A percentile compares a stretch with the other conserved stretches of the same genome.
Conservation (phyloP, 2,113 vertebrate genomes). For the Synodontis membranacea region DNA sequence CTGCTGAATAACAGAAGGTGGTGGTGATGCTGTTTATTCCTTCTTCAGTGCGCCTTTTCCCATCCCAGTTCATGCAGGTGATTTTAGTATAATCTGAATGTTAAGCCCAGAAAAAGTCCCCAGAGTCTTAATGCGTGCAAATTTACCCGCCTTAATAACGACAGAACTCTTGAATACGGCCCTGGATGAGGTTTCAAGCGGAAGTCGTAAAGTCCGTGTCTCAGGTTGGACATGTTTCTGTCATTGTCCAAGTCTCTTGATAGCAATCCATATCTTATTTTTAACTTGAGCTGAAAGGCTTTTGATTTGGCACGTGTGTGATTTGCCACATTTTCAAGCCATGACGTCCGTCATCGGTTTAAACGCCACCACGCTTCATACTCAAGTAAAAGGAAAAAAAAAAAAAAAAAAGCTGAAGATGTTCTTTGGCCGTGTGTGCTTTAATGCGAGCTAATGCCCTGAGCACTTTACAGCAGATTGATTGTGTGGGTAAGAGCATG, state of each 20-base stretch:
- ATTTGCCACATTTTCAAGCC: neutral
- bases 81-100: too few relatives aligned
- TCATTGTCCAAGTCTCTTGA: neutral
- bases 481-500: neutral
- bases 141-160: neutral
- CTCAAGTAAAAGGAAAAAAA: neutral
- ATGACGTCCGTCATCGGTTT: neutral
- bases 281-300: neutral
- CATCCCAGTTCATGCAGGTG: neutral
- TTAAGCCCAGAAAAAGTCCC: neutral
- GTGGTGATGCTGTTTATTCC: neutral
- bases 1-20: neutral
- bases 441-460: constrained; percentile 23
- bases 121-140: neutral
- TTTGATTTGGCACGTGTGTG: neutral
- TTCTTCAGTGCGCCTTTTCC: neutral
- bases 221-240: neutral
- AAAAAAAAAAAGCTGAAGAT: constrained; percentile 27
- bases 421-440: constrained; percentile 33
- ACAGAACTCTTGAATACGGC: neutral
- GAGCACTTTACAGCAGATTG: constrained; percentile 47
- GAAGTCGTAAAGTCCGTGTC: constrained; percentile 9
- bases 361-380: neutral
- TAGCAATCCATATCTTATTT: neutral
- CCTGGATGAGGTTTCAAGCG: neutral